Evolutionary conservation across 2,113 vertebrate species (phyloP), one percentile per base, ranked within the genome.

Genomic region (Anhinga anhinga): DNA sequence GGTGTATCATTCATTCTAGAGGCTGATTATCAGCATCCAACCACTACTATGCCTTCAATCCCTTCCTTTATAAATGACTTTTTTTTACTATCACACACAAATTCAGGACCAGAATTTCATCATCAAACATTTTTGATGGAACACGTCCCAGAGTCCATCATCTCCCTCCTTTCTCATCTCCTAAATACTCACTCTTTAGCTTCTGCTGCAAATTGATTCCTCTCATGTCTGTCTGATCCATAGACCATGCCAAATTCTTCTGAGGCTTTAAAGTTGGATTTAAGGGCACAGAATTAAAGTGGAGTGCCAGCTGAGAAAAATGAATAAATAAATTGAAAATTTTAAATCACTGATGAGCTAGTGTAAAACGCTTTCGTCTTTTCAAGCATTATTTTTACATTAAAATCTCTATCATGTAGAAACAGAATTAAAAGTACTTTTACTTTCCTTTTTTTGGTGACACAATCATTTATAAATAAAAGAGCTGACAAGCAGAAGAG

Each of bases 131-230:
- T 62, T 91, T 73, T 70, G 30, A 62, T 91, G 40, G 83, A 90
- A 80, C 52, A 49, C 7, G 1, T 92, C 34, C 72, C 74, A 49
- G 44, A 92, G 81, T 81, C 89, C 36, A 92, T 78, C 74, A 72
- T 34, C 38, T 70, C 78, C 32, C 26, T 94, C 36, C 15, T 36
- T 86, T 78, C 63, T 78, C 71, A 88, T 81, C 44, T 89, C 36
- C 52, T 95, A 79, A 81, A 69, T 50, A 74, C 29, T 66, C 5
- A 7, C 26, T 95, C 56, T 85, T 87, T 62, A 93, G 52, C 52
- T 94, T 91, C 90, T 86, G 52, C 70, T 65, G 56, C 40, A 91
- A 94, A 96, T 86, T 91, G 83, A 94, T 96, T 96, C 73, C 56
- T 89, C 81, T 93, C 55, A 55, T n/a, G 78, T 78, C 78, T 93